These are phyloP conservation scores for Enteromius thamalakanensis DNA, from an alignment of 2,797 vertebrate genomes.

Conservation along the genomic window DNA sequence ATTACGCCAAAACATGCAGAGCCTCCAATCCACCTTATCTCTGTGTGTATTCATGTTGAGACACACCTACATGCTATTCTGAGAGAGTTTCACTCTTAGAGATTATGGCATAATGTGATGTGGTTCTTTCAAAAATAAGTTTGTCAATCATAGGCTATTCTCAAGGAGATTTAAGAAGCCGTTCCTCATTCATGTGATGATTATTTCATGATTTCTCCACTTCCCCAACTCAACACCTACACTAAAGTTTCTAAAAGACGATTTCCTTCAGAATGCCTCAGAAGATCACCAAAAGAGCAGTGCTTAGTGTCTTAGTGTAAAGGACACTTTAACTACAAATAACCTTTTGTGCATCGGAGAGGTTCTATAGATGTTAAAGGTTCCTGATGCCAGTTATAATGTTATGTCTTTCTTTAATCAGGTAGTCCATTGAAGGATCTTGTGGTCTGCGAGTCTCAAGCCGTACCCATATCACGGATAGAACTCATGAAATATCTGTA, in stretches of 20 bases:
- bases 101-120: not conserved
- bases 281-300: not conserved
- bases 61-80: constrained; percentile 1
- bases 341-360: not conserved
- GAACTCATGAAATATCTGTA: not conserved
- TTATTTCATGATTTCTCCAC: not conserved
- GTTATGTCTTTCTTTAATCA: not conserved
- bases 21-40: constrained; percentile 13
- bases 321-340: not conserved
- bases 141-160: not conserved
- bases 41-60: constrained; percentile 21
- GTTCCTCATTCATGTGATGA: not conserved
- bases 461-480: not conserved
- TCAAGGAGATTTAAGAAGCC: not conserved
- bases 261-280: not conserved
- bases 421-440: not conserved
- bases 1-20: not conserved
- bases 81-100: not conserved
- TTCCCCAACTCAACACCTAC: not conserved
- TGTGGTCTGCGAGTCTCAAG: not conserved
- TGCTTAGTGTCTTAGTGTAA: not conserved
- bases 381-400: not conserved
- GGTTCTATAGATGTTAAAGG: no score
- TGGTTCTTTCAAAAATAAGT: not conserved
- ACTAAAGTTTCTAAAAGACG: not conserved